Percentiles rank a stretch among this genome's conserved stretches.
phyloP scores from a whole-genome alignment of 1,140 invertebrate species.

The Cyphomyrmex costatus region DNA sequence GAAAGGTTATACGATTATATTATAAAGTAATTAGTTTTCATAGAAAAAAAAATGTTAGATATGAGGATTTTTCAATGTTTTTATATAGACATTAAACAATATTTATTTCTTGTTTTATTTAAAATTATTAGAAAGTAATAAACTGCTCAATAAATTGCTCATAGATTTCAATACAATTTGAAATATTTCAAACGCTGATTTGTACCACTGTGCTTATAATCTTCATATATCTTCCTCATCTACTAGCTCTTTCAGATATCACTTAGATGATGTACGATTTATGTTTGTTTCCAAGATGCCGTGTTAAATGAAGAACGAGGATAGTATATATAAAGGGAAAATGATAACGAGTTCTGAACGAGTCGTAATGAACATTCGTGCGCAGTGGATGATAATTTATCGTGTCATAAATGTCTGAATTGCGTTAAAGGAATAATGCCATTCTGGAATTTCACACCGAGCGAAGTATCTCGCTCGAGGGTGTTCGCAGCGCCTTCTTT shows the following conservation, averaged over 20 bases:
- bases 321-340: background rate
- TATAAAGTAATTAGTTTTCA: background rate
- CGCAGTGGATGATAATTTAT: slow-evolving; percentile 49
- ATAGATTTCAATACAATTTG: background rate
- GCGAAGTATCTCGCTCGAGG: background rate
- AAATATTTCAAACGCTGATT: background rate
- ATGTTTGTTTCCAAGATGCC: slow-evolving; percentile 17
- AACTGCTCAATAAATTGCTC: background rate
- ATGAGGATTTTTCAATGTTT: background rate
- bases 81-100: background rate
- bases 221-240: slow-evolving; percentile 24
- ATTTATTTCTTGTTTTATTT: background rate
- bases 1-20: background rate
- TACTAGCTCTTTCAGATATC: background rate
- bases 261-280: slow-evolving; percentile 21
- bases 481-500: slow-evolving; percentile 27
- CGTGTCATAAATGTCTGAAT: slow-evolving; percentile 36
- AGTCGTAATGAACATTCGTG: background rate
- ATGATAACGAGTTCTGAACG: slow-evolving; percentile 36
- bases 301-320: background rate
- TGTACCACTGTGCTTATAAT: background rate
- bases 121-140: background rate
- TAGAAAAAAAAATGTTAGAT: background rate
- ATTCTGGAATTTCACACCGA: slow-evolving; percentile 3
- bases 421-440: slow-evolving; percentile 26